Percentiles rank a stretch among this genome's conserved stretches.
Conservation (phyloP, 2,888 invertebrate genomes). For the Stenotaenia linearis region DNA sequence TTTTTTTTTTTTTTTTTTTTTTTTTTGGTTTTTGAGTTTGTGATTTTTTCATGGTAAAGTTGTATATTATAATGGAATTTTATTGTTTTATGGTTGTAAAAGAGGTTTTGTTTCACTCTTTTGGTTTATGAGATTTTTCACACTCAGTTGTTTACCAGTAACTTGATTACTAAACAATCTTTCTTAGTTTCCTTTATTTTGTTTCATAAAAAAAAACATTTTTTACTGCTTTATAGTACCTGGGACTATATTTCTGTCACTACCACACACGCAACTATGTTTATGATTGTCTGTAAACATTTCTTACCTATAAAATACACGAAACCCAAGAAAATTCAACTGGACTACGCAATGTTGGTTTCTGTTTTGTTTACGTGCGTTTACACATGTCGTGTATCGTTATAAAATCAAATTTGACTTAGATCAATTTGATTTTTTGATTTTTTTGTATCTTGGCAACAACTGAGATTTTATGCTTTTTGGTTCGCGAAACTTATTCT, state of each 20-base stretch:
- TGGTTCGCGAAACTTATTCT: background rate
- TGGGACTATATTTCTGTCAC: background rate
- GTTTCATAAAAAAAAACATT: background rate
- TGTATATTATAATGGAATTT: background rate
- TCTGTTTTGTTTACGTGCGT: background rate
- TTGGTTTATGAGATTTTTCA: constrained; percentile 5
- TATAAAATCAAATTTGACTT: background rate
- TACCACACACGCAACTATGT: background rate
- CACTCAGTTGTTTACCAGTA: constrained; percentile 21
- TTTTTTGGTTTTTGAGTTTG: background rate
- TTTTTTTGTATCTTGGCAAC: constrained; percentile 4
- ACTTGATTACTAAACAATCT: background rate
- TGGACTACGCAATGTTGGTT: background rate
- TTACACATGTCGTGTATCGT: background rate
- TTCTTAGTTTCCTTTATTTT: background rate
- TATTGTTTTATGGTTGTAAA: background rate
- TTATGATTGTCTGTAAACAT: background rate
- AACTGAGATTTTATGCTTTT: background rate
- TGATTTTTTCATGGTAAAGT: background rate
- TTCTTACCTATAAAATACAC: background rate
- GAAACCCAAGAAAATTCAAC: background rate
- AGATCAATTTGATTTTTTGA: too few relatives aligned
- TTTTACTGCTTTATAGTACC: background rate
- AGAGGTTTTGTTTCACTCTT: background rate
- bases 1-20: background rate